A percentile compares a stretch with the other conserved stretches of the same genome.
Conservation (phyloP, 2,888 invertebrate species). For the Saturnia pavonia region DNA sequence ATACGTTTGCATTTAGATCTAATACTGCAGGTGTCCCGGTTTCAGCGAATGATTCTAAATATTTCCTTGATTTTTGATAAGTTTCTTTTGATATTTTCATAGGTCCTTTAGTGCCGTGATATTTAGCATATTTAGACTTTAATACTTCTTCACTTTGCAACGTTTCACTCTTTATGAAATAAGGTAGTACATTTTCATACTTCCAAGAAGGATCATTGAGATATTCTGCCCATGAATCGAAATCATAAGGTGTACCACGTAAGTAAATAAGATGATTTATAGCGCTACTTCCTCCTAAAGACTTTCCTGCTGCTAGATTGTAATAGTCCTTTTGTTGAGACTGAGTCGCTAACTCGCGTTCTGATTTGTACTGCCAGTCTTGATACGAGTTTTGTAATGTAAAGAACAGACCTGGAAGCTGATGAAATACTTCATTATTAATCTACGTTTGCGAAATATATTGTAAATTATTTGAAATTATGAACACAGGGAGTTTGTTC, state of each 20-base stretch:
- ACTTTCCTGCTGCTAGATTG: conserved; percentile 38
- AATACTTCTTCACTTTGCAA: conserved; percentile 36
- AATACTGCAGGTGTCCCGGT: conserved; percentile 52
- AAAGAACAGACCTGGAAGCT: conserved; percentile 19
- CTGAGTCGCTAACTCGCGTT: conserved; percentile 10
- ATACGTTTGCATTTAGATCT: conserved; percentile 28
- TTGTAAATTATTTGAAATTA: not conserved
- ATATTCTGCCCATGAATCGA: conserved; percentile 39
- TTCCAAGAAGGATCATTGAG: conserved; percentile 40
- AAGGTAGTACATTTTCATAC: conserved; percentile 40
- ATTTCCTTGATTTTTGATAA: conserved; percentile 32
- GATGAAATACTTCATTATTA: conserved; percentile 25
- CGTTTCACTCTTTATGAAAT: conserved; percentile 48
- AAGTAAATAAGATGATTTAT: conserved; percentile 40
- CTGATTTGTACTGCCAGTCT: conserved; percentile 26
- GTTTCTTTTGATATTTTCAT: conserved; percentile 52
- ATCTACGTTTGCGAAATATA: not conserved
- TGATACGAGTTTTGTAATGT: conserved; percentile 15
- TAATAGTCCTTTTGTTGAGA: conserved; percentile 14
- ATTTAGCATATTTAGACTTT: conserved; percentile 31
- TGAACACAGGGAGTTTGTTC: too few relatives aligned
- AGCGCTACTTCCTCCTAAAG: conserved; percentile 50
- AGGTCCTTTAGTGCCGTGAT: conserved; percentile 61
- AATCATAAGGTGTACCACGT: conserved; percentile 42
- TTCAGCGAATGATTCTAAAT: conserved; percentile 60